A percentile compares a stretch with the other conserved stretches of the same genome.
These are phyloP conservation scores for Acinonyx jubatus DNA, from an alignment of 2,113 vertebrate species.

Conservation along the genomic window DNA sequence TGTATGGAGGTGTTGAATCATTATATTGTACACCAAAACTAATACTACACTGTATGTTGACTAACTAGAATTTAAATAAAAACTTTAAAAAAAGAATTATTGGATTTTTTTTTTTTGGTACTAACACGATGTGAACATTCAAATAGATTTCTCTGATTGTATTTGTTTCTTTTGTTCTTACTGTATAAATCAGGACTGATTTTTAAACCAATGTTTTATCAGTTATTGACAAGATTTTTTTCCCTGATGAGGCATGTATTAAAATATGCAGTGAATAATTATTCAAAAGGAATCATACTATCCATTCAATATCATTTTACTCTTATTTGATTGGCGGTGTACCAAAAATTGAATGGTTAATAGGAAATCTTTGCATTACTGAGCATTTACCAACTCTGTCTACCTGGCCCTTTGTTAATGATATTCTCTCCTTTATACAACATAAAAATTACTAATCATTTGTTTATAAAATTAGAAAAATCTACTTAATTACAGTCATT, in stretches of 20 bases:
- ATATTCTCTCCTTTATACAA: neutral
- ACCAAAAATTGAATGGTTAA: neutral
- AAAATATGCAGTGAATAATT: neutral
- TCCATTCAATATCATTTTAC: neutral
- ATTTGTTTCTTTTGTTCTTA: neutral
- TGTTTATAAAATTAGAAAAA: neutral
- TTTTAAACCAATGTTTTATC: neutral
- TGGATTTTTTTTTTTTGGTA: neutral
- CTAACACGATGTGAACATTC: neutral
- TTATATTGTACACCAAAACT: neutral
- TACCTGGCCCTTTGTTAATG: neutral
- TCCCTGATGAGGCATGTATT: neutral
- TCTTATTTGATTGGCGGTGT: neutral
- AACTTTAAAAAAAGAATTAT: neutral
- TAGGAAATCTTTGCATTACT: neutral
- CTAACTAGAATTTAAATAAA: neutral
- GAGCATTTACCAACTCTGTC: neutral
- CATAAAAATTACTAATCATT: neutral
- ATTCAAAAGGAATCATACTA: neutral
- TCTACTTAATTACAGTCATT: neutral
- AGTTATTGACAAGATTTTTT: neutral
- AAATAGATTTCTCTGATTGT: neutral
- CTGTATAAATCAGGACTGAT: neutral
- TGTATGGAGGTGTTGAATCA: neutral
- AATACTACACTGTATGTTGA: neutral